A percentile compares a stretch with the other conserved stretches of the same genome.
Conservation (phyloP, 2,113 vertebrate species). For the Paratilapia polleni region DNA sequence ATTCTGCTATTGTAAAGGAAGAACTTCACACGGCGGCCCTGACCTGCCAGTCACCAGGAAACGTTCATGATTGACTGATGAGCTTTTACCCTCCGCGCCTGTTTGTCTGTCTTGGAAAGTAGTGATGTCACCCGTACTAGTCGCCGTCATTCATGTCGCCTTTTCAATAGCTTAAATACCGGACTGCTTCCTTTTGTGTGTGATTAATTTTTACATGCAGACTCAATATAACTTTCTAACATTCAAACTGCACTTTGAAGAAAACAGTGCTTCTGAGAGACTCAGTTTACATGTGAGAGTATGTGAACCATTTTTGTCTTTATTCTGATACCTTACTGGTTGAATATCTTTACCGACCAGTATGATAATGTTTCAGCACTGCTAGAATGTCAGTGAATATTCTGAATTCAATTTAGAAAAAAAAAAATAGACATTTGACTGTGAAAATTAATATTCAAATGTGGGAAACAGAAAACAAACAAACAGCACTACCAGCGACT, state of each 20-base stretch:
- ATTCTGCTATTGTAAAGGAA: slow-evolving; percentile 45
- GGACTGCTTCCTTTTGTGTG: not conserved
- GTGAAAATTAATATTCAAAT: not conserved
- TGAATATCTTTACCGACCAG: not conserved
- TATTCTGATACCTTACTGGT: not conserved
- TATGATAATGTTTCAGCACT: not conserved
- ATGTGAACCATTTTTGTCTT: not conserved
- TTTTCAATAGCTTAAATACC: not conserved
- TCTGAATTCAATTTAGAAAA: not conserved
- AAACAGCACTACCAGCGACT: not conserved
- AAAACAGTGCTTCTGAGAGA: no score
- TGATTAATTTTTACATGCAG: slow-evolving; percentile 22
- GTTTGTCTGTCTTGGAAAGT: slow-evolving; percentile 61
- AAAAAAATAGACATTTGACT: no score
- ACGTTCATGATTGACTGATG: slow-evolving; percentile 51
- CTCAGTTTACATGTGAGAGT: no score
- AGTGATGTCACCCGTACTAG: not conserved
- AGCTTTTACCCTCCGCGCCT: slow-evolving; percentile 29
- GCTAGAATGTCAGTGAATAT: not conserved
- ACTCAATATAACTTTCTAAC: no score
- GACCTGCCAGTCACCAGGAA: slow-evolving; percentile 68
- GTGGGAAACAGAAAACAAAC: not conserved
- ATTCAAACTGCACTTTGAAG: not conserved
- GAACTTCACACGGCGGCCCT: slow-evolving; percentile 10
- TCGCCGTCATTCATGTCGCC: not conserved